A percentile compares a stretch with the other conserved stretches of the same genome.
phyloP scores from a whole-genome alignment of 2,113 vertebrate genomes.

The Bos javanicus region DNA sequence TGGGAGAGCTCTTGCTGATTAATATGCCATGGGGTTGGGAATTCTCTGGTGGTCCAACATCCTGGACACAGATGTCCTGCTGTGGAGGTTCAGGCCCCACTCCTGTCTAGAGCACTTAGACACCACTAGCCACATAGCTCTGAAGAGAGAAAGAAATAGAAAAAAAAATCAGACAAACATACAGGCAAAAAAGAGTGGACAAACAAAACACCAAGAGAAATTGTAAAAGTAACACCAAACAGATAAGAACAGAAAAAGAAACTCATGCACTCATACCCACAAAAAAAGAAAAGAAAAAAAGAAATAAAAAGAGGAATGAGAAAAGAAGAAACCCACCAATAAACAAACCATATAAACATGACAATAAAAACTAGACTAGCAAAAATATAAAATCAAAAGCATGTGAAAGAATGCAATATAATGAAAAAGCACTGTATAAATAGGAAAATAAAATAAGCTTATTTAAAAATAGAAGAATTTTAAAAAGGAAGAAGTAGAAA shows the following conservation, averaged over 20 bases:
- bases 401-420: neutral
- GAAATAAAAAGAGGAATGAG: neutral
- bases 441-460: neutral
- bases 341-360: neutral
- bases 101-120: neutral
- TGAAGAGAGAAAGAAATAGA: accelerated
- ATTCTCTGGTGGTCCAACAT: neutral
- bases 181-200: neutral
- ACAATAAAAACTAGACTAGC: neutral
- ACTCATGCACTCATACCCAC: neutral
- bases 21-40: neutral
- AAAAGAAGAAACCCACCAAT: neutral
- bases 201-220: neutral
- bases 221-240: neutral
- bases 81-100: neutral
- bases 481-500: neutral
- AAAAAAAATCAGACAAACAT: neutral
- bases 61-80: neutral
- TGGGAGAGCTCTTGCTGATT: neutral
- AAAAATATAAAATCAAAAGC: neutral
- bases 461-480: neutral
- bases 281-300: neutral
- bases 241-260: neutral
- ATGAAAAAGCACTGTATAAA: neutral
- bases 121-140: neutral